Conservation (phyloP, 2,888 invertebrate genomes). For the Axea sp. region DNA sequence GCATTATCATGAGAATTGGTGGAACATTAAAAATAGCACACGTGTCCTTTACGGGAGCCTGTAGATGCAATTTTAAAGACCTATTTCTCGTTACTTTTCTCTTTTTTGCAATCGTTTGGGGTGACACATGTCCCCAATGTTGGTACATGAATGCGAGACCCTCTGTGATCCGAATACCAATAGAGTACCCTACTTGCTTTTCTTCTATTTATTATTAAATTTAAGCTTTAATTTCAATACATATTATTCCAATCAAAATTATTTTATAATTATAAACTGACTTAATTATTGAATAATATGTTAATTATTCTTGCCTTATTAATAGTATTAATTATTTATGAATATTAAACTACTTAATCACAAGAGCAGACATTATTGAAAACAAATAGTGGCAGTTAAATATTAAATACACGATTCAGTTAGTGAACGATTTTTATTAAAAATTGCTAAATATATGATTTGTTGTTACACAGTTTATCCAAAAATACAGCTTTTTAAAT, state of each 20-base stretch:
- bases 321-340: too few species aligned
- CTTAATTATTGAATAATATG: too few species aligned
- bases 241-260: conserved; percentile 40
- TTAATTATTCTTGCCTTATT: too few species aligned
- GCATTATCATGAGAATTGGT: conserved; percentile 77
- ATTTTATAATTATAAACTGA: too few species aligned
- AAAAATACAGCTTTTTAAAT: too few species aligned
- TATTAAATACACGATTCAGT: too few species aligned
- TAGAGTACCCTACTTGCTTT: conserved; percentile 48
- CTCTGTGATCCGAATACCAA: conserved; percentile 74
- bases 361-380: too few species aligned
- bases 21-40: conserved; percentile 78
- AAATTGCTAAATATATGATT: too few species aligned
- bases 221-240: conserved; percentile 28
- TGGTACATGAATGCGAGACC: conserved; percentile 69
- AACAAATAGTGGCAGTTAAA: too few species aligned
- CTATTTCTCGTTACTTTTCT: conserved; percentile 71
- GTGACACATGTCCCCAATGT: conserved; percentile 78
- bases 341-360: too few species aligned
- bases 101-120: conserved; percentile 69
- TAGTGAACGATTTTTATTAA: too few species aligned
- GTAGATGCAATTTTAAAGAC: conserved; percentile 79
- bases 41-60: conserved; percentile 76
- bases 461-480: too few species aligned
- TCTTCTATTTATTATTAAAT: conserved; percentile 2